Evolutionary conservation across 2,888 invertebrate species (phyloP), one percentile per base, ranked within the genome.

Genomic region (Tenthredo scrophulariae): DNA sequence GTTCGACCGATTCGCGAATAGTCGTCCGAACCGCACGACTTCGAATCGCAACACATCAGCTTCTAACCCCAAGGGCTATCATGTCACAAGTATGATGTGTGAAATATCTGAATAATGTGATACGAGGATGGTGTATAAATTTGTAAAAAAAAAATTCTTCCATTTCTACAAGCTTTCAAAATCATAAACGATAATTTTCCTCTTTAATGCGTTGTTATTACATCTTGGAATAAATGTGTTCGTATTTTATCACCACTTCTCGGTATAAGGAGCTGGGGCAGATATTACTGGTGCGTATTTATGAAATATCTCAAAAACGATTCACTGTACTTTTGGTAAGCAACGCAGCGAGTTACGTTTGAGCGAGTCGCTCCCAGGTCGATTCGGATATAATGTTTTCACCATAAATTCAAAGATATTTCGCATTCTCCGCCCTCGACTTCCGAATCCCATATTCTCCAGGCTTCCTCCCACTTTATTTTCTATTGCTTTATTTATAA

Each of bases 401-500:
- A 18, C 50, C 77, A 77, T 77, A 77, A 77, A 77, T 77, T 77
- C 50, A 15, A 77, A 77, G 77, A 77, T 77, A 77, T 77, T 77
- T 29, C 77, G 26, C 50, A 77, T 50, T 54, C 77, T 54, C 50
- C 77, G 77, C 50, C 77, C 77, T 77, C 77, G 33, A 77, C 77
- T 77, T 77, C 77, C 77, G 77, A 77, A 22, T 77, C 77, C 54
- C 77, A 77, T 77, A 77, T 77, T 77, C 77, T 77, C 10, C 54
- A 46, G 77, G 77, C 54, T 77, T 77, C n/a, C 50, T 77, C 46
- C 77, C 77, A 77, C 77, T 77, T 77, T 77, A 50, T 77, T 77
- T 54, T 77, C 46, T 77, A 77, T 77, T 77, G 46, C 77, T 77
- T 77, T 77, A 77, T 77, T 77, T 77, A 77, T 77, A 77, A 77